phyloP scores from a whole-genome alignment of 2,113 vertebrate species.

The Abramis brama region DNA sequence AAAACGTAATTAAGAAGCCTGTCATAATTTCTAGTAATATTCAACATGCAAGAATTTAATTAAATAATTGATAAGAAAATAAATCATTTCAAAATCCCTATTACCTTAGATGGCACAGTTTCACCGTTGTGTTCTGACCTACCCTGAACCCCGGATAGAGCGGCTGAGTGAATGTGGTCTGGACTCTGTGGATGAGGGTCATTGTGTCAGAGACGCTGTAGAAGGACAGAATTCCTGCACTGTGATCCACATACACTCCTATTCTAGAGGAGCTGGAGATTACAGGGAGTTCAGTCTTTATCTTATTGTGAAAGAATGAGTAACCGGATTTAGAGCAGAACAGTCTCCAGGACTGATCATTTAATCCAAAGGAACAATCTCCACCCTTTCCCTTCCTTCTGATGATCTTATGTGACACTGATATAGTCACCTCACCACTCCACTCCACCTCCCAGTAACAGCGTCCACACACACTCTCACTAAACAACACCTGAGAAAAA shows the following conservation, averaged over 20 bases:
- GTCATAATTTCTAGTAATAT: no score
- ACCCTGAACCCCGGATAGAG: not conserved
- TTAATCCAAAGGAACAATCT: not conserved
- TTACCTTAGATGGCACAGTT: no score
- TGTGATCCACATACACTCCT: constrained; percentile 4
- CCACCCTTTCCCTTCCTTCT: not conserved
- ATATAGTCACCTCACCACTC: not conserved
- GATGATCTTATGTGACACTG: not conserved
- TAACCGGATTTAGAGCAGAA: not conserved
- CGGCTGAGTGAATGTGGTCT: not conserved
- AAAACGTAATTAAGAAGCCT: no score
- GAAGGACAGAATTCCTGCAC: no score
- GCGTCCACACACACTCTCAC: not conserved
- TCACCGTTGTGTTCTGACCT: no score
- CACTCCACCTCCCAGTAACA: not conserved
- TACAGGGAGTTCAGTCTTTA: not conserved
- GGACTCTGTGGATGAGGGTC: not conserved
- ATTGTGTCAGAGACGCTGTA: no score
- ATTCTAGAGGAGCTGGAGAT: not conserved
- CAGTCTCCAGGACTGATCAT: not conserved
- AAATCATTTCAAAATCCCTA: no score
- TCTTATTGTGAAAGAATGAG: not conserved
- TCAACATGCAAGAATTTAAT: no score
- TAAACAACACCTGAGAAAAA: not conserved
- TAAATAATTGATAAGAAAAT: no score